Evolutionary conservation across 2,888 invertebrate species (phyloP), one percentile per base, ranked within the genome.

Genomic region (Hypomecis punctinalis): DNA sequence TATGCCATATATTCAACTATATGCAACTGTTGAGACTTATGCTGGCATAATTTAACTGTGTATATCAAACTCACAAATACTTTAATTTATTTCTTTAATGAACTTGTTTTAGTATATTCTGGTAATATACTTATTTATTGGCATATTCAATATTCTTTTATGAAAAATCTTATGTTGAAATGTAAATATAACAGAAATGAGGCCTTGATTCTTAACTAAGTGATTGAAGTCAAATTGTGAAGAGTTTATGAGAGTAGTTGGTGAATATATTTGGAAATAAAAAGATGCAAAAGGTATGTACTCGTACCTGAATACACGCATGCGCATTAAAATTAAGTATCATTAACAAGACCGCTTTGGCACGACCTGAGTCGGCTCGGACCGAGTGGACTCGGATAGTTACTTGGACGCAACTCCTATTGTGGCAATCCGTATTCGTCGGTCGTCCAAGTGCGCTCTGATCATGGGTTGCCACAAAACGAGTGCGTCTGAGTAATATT

Each of bases 171-270:
- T 23, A 23, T 23, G 23, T 10, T 1, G 11, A 71, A 72, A 64
- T 80, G 79, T 80, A 76, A 76, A 80, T 76, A 76, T 68, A 73
- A 68, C 68, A 68, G 63, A 61, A 64, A 70, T 71, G 73, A 76
- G 77, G 76, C 79, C 78, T 79, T 77, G 48, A 48, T 57, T 53
- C n/a, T 48, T 37, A 60, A 45, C 72, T 63, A 61, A 68, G 66
- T 71, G 67, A 67, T 70, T 61, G 11, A 43, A 57, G 47, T 61
- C 59, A 51, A 54, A 60, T 45, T 56, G 40, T n/a, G n/a, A 49
- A 52, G 33, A 47, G 47, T 57, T 64, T 59, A 51, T 39, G 43
- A 36, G 33, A 48, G 36, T 36, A n/a, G 49, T 59, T 33, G 37
- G 48, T 42, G 5, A 40, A 49, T 40, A 45, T 56, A 39, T 58